Percentiles rank a stretch among this genome's conserved stretches.
Conservation (phyloP, 2,888 invertebrate genomes). For the Trissolcus japonicus region DNA sequence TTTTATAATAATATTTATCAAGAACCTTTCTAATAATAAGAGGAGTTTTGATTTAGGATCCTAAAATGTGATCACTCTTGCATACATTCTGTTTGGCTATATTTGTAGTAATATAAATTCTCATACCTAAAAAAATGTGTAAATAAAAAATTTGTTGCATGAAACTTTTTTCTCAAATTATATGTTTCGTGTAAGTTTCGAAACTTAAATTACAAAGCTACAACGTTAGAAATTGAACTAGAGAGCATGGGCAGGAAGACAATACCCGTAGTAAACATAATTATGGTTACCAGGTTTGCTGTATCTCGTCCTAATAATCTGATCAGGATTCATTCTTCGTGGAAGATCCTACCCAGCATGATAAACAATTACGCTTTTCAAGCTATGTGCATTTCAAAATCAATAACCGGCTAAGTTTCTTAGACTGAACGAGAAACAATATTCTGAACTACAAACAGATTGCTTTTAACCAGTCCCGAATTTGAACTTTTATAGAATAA, state of each 20-base stretch:
- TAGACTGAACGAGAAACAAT: not conserved
- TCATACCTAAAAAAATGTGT: too few species aligned
- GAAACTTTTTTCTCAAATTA: too few species aligned
- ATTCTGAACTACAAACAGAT: too few species aligned
- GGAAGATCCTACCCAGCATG: not conserved
- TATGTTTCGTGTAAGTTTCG: not conserved
- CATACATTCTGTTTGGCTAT: too few species aligned
- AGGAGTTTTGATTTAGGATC: too few species aligned
- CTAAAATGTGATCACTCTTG: too few species aligned
- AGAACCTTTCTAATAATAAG: too few species aligned
- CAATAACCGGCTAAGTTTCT: not conserved
- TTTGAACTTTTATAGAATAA: too few species aligned
- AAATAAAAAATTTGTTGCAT: too few species aligned
- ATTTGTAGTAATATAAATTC: too few species aligned
- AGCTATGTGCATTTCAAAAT: not conserved
- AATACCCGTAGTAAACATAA: constrained; percentile 1
- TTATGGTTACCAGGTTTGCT: not conserved
- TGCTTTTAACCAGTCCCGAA: too few species aligned
- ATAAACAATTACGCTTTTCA: constrained; percentile 1
- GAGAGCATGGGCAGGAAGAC: not conserved
- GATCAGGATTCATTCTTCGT: constrained; percentile 3
- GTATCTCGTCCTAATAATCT: not conserved
- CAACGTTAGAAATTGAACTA: not conserved
- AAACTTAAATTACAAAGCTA: not conserved
- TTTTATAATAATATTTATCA: too few species aligned